Conservation (phyloP, 2,113 vertebrate genomes). For the Takifugu flavidus region DNA sequence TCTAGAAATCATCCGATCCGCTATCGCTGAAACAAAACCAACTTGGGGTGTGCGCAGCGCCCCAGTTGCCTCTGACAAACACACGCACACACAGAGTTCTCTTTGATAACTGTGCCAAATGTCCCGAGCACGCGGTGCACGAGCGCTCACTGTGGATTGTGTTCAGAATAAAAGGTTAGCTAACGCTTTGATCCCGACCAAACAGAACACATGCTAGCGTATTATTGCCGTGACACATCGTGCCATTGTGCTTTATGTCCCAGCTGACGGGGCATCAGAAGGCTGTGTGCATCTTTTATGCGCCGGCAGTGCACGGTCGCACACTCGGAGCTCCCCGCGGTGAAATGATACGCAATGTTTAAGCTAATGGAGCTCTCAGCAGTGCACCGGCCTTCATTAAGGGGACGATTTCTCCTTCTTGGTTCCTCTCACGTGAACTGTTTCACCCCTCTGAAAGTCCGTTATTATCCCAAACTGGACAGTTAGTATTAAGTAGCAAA, state of each 20-base stretch:
- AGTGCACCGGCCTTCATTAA: constrained; percentile 48
- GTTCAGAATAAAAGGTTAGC: constrained; percentile 35
- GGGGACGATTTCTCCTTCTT: constrained; percentile 41
- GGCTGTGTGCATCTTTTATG: constrained; percentile 29
- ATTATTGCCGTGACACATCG: constrained; percentile 26
- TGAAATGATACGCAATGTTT: constrained; percentile 58
- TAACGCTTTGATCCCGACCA: constrained; percentile 51
- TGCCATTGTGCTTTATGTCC: constrained; percentile 17
- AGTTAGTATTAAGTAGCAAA: too few relatives aligned
- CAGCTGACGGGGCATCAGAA: constrained; percentile 14
- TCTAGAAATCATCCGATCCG: too few relatives aligned
- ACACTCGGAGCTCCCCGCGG: constrained; percentile 26
- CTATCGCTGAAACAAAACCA: too few relatives aligned
- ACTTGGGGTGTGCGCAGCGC: too few relatives aligned
- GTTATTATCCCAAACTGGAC: too few relatives aligned
- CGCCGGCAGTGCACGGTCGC: constrained; percentile 33
- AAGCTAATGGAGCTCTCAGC: constrained; percentile 51
- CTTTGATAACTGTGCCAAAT: constrained; percentile 50
- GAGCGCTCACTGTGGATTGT: constrained; percentile 39
- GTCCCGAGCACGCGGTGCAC: constrained; percentile 32
- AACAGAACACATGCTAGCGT: constrained; percentile 37
- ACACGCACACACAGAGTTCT: constrained; percentile 25
- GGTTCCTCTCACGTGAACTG: constrained; percentile 37
- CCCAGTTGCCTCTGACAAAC: neutral
- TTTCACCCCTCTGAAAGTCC: constrained; percentile 17